Evolutionary conservation across 2,888 invertebrate species (phyloP).

Genomic region (Troides helena): DNA sequence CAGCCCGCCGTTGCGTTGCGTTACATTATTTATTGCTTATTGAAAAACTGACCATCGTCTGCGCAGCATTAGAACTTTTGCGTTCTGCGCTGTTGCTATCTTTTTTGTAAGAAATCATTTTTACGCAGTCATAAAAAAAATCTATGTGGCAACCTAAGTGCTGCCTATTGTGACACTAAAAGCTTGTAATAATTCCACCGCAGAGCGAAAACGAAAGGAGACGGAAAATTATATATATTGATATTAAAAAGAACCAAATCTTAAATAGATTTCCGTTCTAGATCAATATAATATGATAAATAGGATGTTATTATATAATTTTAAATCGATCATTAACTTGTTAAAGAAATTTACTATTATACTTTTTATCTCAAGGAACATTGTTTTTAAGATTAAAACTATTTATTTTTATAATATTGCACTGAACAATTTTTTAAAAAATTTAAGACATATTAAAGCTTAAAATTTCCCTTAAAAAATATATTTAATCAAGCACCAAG

Average conservation of each 20-base stretch:
- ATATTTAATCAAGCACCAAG: slow-evolving; percentile 5
- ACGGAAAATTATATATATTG: no score
- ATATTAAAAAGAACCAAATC: no score
- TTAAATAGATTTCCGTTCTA: no score
- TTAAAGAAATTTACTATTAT: no score
- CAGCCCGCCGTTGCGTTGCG: slow-evolving; percentile 70
- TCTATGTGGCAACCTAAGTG: slow-evolving; percentile 26
- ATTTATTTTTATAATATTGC: no score
- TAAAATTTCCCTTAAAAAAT: not conserved
- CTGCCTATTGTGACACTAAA: slow-evolving; percentile 29
- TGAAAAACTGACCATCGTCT: slow-evolving; percentile 73
- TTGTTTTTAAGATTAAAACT: no score
- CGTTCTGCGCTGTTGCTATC: slow-evolving; percentile 41
- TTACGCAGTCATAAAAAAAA: slow-evolving; percentile 33
- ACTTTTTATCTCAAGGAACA: no score
- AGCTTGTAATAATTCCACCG: not conserved
- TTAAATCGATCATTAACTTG: no score
- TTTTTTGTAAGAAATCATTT: slow-evolving; percentile 46
- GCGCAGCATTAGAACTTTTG: slow-evolving; percentile 58
- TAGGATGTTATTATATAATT: no score
- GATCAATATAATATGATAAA: no score
- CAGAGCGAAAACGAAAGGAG: no score
- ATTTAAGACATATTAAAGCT: not conserved
- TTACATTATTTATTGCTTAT: slow-evolving; percentile 78
- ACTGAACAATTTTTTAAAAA: not conserved